phyloP scores from a whole-genome alignment of 2,113 vertebrate genomes.

The Myodes glareolus region DNA sequence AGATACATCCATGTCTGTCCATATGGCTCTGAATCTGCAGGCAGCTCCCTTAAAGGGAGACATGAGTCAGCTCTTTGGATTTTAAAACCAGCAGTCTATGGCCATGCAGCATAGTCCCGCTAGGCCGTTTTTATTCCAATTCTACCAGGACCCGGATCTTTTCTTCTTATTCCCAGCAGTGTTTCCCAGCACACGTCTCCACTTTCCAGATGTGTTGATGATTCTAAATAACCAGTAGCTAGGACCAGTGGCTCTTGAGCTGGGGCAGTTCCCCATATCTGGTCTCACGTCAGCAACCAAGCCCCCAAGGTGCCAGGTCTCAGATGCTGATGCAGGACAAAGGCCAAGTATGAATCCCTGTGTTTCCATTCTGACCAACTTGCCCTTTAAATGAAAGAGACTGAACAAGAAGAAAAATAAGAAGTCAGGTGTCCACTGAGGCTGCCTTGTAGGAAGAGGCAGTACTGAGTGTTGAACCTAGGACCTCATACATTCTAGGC shows the following conservation, averaged over 20 bases:
- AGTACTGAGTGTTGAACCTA: background rate
- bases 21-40: background rate
- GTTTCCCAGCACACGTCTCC: background rate
- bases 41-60: background rate
- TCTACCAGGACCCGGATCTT: background rate
- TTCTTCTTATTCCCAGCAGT: background rate
- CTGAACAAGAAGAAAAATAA: no score
- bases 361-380: background rate
- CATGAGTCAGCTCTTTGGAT: background rate
- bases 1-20: background rate
- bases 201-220: background rate
- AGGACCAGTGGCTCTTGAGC: background rate
- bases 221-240: background rate
- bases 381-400: background rate
- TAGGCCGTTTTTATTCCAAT: background rate
- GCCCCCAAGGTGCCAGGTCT: no score
- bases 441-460: background rate
- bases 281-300: background rate
- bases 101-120: background rate
- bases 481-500: background rate
- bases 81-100: background rate
- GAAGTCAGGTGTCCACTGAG: background rate
- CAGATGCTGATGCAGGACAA: background rate
- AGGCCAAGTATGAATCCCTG: background rate
- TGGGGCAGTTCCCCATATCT: background rate